Conservation (phyloP, 1,140 invertebrate species). For the Zaprionus tsacasi region DNA sequence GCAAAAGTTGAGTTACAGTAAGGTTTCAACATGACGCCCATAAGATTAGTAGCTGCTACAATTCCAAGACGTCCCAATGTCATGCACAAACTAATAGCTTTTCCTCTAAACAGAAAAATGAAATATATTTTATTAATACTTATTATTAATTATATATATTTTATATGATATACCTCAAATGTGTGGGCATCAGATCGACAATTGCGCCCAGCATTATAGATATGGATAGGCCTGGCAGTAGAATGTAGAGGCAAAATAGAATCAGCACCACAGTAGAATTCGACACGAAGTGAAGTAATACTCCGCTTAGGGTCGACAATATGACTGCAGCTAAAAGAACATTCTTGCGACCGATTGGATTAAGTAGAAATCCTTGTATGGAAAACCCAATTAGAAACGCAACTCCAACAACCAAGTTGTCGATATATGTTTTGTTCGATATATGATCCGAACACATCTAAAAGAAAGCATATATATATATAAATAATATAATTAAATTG, state of each 20-base stretch:
- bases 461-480: conserved; percentile 11
- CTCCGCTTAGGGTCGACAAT: conserved; percentile 55
- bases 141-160: not conserved
- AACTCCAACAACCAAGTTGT: conserved; percentile 79
- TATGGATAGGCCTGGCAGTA: conserved; percentile 83
- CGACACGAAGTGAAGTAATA: conserved; percentile 72
- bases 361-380: conserved; percentile 72
- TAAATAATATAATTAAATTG: not conserved
- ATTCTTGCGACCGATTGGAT: conserved; percentile 79
- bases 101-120: conserved; percentile 84
- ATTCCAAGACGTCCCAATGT: conserved; percentile 86
- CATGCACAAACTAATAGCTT: conserved; percentile 86
- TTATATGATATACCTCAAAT: conserved; percentile 69
- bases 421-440: conserved; percentile 78
- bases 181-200: conserved; percentile 85
- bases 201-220: conserved; percentile 84
- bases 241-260: conserved; percentile 80
- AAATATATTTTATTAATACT: conserved; percentile 1
- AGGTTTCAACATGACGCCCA: conserved; percentile 85
- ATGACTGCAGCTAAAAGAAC: conserved; percentile 61
- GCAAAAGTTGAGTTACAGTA: conserved; percentile 85
- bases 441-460: conserved; percentile 78
- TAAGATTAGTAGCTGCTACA: conserved; percentile 86
- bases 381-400: conserved; percentile 78
- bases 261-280: conserved; percentile 70